Base-by-base conservation (phyloP, 2,113 vertebrate genomes). In the Chiloscyllium plagiosum region DNA sequence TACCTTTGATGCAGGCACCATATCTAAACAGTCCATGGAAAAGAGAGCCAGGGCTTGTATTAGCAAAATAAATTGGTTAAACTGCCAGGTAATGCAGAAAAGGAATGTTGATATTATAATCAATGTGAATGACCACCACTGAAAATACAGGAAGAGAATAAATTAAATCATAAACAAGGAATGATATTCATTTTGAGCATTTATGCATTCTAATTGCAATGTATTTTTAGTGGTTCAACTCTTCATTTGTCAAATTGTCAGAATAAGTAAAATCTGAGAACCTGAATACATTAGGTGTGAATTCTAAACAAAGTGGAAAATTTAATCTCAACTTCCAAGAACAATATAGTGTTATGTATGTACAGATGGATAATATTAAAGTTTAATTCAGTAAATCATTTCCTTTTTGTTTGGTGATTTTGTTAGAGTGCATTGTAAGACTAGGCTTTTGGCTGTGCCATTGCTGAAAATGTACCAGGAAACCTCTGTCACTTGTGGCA, bases 11-110 rank as follows among this genome's bases (percentile, higher is more conserved):
- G 97, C 96, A 0, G 98, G 98, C 92, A 99, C 96, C 96, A 99
- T 97, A 97, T 99, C 98, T 52, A 98, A 85, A 37, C 98, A 98
- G 97, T 99, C 99, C 96, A 99, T 97, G 0, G 97, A 97, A 96
- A 99, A 99, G 50, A 99, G 96, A 96, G 98, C 98, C 68, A 99
- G 96, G 0, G 99, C 98, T 96, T 99, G 99, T 96, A 99, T 97
- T 13, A 99, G 97, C 96, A 99, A 97, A 97, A 99, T 98, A 96
- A 99, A 99, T 96, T 99, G 99, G 97, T 99, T 99, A 97, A 99
- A 99, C 96, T 99, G 99, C 99, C 99, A 99, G 3, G 98, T 98
- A 97, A 99, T 97, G 96, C 99, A 99, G 97, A 99, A 99, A 96
- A 98, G 98, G 96, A 99, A 98, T 0, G 98, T 99, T 24, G 98